These are phyloP conservation scores for Phalloptychus januarius DNA, from an alignment of 2,797 vertebrate genomes.

Conservation along the genomic window DNA sequence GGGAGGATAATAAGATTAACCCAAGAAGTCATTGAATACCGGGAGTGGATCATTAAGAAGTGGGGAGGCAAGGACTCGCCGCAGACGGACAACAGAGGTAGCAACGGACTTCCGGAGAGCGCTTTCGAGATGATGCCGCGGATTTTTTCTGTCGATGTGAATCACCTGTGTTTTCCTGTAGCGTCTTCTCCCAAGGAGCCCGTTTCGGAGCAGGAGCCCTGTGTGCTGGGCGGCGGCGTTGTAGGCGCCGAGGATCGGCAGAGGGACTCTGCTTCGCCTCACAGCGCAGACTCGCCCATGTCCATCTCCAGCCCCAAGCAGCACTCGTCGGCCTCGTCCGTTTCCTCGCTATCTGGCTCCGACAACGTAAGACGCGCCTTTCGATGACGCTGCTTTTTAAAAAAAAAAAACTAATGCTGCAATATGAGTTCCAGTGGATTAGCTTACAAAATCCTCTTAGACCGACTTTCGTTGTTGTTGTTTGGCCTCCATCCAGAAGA, in stretches of 20 bases:
- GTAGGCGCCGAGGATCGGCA: slow-evolving; percentile 81
- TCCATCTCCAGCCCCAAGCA: slow-evolving; percentile 90
- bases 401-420: not conserved
- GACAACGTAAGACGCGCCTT: slow-evolving; percentile 88
- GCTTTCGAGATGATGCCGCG: not conserved
- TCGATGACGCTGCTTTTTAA: not conserved
- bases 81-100: slow-evolving; percentile 84
- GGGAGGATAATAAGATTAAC: slow-evolving; percentile 96
- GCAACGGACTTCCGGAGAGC: slow-evolving; percentile 15
- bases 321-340: slow-evolving; percentile 91
- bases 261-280: slow-evolving; percentile 85
- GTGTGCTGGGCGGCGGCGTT: slow-evolving; percentile 43
- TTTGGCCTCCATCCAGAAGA: too few relatives aligned
- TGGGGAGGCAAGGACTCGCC: slow-evolving; percentile 87
- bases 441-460: too few relatives aligned
- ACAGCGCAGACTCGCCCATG: slow-evolving; percentile 86
- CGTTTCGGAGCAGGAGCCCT: slow-evolving; percentile 35
- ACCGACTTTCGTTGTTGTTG: too few relatives aligned
- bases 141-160: not conserved
- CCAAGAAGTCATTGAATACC: slow-evolving; percentile 96
- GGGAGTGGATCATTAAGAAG: slow-evolving; percentile 95
- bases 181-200: slow-evolving; percentile 63
- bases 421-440: too few relatives aligned
- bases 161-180: not conserved
- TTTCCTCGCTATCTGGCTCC: slow-evolving; percentile 93